Evolutionary conservation across 2,888 invertebrate species (phyloP).

Genomic region (Rhabditoides inermis): DNA sequence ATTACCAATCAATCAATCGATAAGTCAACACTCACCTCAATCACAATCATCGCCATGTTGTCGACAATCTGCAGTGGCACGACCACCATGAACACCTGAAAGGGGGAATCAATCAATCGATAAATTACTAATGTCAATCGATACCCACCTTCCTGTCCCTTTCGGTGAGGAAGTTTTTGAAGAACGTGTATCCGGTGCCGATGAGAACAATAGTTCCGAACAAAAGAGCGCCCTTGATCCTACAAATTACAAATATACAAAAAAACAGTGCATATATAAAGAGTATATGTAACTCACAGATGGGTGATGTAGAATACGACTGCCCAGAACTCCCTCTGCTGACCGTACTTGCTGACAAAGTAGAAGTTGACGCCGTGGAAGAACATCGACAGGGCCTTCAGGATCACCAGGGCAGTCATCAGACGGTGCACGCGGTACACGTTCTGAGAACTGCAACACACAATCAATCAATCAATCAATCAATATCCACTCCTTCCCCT

Average conservation of each 20-base stretch:
- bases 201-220: conserved; percentile 92
- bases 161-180: conserved; percentile 89
- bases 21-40: conserved; percentile 94
- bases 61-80: conserved; percentile 93
- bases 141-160: conserved; percentile 89
- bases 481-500: not conserved
- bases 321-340: conserved; percentile 93
- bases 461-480: not conserved
- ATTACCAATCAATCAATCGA: too few relatives aligned
- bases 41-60: conserved; percentile 90
- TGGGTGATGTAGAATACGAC: conserved; percentile 95
- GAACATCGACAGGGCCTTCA: conserved; percentile 72
- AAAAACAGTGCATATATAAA: not conserved
- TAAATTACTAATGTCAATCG: too few relatives aligned
- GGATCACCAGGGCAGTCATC: conserved; percentile 83
- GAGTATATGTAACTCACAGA: conserved; percentile 63
- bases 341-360: conserved; percentile 82
- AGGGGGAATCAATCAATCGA: too few relatives aligned
- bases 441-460: conserved; percentile 51
- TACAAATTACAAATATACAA: conserved; percentile 51
- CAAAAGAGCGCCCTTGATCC: conserved; percentile 78
- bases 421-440: conserved; percentile 89
- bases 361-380: conserved; percentile 77
- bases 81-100: conserved; percentile 92
- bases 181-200: conserved; percentile 97